Conservation (phyloP, 2,113 vertebrate species). For the Synchiropus splendidus region DNA sequence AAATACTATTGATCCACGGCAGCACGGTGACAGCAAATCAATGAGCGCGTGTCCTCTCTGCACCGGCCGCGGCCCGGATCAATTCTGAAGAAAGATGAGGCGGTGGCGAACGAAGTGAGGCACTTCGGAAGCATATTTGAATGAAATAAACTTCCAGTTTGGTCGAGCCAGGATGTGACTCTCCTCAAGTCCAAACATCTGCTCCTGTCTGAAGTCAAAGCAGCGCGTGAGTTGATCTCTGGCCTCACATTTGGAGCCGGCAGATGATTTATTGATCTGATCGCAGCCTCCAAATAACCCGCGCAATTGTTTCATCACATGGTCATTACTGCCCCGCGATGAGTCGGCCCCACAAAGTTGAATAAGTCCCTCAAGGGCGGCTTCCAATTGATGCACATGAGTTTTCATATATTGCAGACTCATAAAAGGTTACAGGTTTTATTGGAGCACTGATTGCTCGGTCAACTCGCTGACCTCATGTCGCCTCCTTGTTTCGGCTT, state of each 20-base stretch:
- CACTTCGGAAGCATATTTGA: slow-evolving; percentile 46
- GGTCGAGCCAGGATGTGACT: no score
- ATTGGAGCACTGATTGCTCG: slow-evolving; percentile 25
- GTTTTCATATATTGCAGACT: slow-evolving; percentile 33
- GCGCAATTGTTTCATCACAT: slow-evolving; percentile 62
- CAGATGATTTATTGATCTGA: slow-evolving; percentile 71
- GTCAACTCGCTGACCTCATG: slow-evolving; percentile 20
- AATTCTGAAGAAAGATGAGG: slow-evolving; percentile 58
- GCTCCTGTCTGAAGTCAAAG: neutral
- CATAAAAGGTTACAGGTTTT: slow-evolving; percentile 29
- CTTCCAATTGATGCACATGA: slow-evolving; percentile 45
- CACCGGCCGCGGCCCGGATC: slow-evolving; percentile 55
- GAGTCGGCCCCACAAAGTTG: slow-evolving; percentile 43
- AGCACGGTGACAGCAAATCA: slow-evolving; percentile 64
- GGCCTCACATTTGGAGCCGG: slow-evolving; percentile 38
- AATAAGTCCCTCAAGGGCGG: slow-evolving; percentile 45
- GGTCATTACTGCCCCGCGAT: slow-evolving; percentile 62
- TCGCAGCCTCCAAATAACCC: slow-evolving; percentile 60
- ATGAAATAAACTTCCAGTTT: slow-evolving; percentile 35
- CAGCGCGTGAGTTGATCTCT: slow-evolving; percentile 19
- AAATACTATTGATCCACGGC: slow-evolving; percentile 66
- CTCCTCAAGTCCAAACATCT: slow-evolving; percentile 16
- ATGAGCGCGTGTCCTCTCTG: slow-evolving; percentile 59
- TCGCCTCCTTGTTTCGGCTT: slow-evolving; percentile 6
- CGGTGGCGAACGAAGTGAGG: slow-evolving; percentile 57